These are phyloP conservation scores for Dipodomys stephensi DNA, from an alignment of 2,113 vertebrate genomes.

Conservation along the genomic window DNA sequence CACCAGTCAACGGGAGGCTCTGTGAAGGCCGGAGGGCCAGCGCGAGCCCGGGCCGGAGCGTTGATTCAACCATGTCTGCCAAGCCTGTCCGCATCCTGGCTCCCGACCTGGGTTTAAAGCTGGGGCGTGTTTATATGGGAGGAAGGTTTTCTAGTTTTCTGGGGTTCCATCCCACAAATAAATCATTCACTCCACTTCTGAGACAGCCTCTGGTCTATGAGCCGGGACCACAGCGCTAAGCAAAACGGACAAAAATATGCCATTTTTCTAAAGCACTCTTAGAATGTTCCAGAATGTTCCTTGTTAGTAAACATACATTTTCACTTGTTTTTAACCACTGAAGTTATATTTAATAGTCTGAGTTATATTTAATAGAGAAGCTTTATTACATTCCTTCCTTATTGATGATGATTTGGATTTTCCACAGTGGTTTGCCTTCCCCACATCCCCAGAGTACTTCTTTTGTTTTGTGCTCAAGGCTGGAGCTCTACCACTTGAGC, in stretches of 20 bases:
- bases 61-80: too few species aligned
- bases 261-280: neutral
- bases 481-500: too few species aligned
- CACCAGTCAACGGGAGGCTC: too few species aligned
- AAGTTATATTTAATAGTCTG: too few species aligned
- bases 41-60: too few species aligned
- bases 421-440: neutral
- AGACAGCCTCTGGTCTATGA: neutral
- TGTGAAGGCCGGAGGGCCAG: too few species aligned
- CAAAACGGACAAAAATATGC: neutral
- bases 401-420: neutral
- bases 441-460: too few species aligned
- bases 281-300: neutral
- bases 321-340: neutral
- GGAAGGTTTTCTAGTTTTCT: neutral
- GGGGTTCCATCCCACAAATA: neutral
- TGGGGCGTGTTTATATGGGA: neutral
- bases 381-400: neutral
- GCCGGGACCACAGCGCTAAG: neutral
- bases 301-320: neutral
- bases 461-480: too few species aligned
- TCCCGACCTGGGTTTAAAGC: neutral
- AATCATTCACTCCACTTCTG: neutral
- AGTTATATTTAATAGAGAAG: neutral
- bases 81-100: too few species aligned